Conservation (phyloP, 2,888 invertebrate species). For the Calameuta idolon region DNA sequence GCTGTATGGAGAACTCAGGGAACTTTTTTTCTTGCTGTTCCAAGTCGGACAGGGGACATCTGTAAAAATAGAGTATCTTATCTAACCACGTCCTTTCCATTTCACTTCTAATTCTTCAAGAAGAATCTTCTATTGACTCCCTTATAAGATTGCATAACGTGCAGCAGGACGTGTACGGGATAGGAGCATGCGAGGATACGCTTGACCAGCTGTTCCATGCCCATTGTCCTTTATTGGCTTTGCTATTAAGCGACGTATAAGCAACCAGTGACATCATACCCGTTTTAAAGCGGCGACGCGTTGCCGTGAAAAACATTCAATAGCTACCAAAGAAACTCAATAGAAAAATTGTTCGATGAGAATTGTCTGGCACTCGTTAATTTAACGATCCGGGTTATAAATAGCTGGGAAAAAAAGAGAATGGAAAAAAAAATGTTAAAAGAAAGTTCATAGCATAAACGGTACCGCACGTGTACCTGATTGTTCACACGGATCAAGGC, state of each 20-base stretch:
- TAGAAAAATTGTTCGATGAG: background rate
- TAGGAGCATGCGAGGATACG: conserved; percentile 37
- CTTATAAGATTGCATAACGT: background rate
- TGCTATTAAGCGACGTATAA: conserved; percentile 14
- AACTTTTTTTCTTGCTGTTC: background rate
- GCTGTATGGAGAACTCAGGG: background rate
- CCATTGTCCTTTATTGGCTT: conserved; percentile 47
- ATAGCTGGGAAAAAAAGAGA: background rate
- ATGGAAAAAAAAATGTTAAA: background rate
- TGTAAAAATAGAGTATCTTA: background rate
- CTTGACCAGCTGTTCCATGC: conserved; percentile 44
- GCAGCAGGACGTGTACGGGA: background rate
- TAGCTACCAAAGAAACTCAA: background rate
- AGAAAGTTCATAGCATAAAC: background rate
- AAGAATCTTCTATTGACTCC: background rate
- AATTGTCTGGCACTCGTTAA: background rate
- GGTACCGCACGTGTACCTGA: background rate
- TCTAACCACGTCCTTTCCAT: background rate
- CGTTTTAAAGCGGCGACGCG: conserved; percentile 29
- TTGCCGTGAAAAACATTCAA: conserved; percentile 8
- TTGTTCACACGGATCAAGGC: background rate
- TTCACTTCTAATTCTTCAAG: background rate
- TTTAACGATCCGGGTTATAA: conserved; percentile 38
- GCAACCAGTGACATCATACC: conserved; percentile 34
- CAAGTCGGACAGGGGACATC: background rate